Base-by-base conservation (phyloP, 1,140 invertebrate species). In the Akabosia matsudoensis region DNA sequence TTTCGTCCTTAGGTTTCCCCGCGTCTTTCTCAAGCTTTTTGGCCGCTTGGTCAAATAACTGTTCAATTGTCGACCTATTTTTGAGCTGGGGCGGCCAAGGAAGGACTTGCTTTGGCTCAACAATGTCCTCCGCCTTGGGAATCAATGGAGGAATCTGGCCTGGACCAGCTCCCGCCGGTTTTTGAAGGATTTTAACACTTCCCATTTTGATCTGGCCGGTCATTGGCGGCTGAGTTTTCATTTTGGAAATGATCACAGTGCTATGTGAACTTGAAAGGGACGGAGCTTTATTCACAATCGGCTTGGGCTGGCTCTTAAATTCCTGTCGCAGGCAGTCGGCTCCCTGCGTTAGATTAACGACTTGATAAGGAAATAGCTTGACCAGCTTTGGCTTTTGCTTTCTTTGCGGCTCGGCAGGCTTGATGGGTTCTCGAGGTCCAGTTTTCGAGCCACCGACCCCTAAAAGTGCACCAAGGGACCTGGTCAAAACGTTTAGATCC, bases 311-410 rank as follows among this genome's bases (percentile, higher is more conserved):
- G 10, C 45, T 51, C 34, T 72, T 72, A 1, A 45, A 34, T 18
- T 51, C 37, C 54, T 74, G 72, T 1, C 45, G 54, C 33, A 34
- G n/a, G 34, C 26, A 14, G 10, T 4, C 22, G 31, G 74, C 14
- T 28, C 51, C 74, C 26, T 67, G 54, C 1, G 75, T 37, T 16
- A 74, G 22, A 31, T 80, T 80, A 16, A 80, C 73, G 0, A 80
- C 73, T 74, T 80, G 79, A 52, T 74, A 80, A 7, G 79, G 76
- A 31, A 77, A 80, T 16, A 80, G 54, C 33, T 75, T 80, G 1
- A 80, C 70, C 18, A 80, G 31, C 51, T 61, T 33, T 16, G 77
- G 79, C 52, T 56, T 74, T 26, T 18, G 13, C 7, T 26, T 70
- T 70, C 4, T 51, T 72, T 13, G 70, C 24, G 67, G 67, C 67